These are phyloP conservation scores for Ennomos quercinarius DNA, from an alignment of 2,888 invertebrate species.

Conservation along the genomic window DNA sequence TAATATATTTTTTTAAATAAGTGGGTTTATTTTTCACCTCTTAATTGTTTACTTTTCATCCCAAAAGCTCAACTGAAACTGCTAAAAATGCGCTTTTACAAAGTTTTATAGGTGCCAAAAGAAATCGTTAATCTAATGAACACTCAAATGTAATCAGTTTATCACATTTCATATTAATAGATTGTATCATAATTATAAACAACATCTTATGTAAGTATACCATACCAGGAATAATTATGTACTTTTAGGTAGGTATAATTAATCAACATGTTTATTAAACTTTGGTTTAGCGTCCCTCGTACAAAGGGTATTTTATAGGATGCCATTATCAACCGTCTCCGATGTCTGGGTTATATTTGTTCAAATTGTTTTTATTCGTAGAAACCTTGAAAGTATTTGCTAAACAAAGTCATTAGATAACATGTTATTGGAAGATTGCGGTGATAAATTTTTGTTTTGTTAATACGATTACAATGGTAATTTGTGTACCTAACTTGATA, in stretches of 20 bases:
- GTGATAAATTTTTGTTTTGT: conserved; percentile 8
- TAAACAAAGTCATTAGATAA: conserved; percentile 6
- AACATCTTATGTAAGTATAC: no score
- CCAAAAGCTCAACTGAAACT: conserved; percentile 35
- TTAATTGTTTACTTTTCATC: conserved; percentile 1
- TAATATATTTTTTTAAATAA: no score
- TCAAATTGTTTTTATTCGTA: conserved; percentile 1
- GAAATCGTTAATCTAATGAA: conserved; percentile 50
- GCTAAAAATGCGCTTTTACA: conserved; percentile 21
- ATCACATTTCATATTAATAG: conserved; percentile 18
- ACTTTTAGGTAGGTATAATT: no score
- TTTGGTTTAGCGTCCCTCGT: no score
- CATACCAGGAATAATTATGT: no score
- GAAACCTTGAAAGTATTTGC: conserved; percentile 1
- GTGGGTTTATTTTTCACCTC: no score
- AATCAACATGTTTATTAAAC: no score
- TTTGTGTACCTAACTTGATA: not conserved
- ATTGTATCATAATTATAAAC: no score
- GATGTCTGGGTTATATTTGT: not conserved
- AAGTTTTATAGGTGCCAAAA: conserved; percentile 48
- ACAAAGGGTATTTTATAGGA: no score
- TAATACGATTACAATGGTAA: conserved; percentile 1
- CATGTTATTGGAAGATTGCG: conserved; percentile 10
- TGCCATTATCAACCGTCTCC: no score
- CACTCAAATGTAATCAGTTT: conserved; percentile 51